These are phyloP conservation scores for Liolophura sinensis DNA, from an alignment of 1,140 invertebrate species.

Conservation along the genomic window DNA sequence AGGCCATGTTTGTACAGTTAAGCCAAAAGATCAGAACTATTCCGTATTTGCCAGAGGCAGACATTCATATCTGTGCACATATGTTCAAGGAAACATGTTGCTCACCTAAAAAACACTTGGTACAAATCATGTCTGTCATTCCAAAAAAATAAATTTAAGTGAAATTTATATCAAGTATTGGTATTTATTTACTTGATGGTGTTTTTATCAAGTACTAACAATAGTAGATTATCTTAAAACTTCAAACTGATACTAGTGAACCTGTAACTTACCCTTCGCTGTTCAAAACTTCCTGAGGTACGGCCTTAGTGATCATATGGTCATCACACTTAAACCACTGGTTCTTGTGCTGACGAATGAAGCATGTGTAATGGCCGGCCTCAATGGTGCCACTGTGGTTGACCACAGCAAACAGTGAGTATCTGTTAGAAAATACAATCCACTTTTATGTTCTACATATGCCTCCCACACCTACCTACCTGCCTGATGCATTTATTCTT, in stretches of 20 bases:
- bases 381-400: slow-evolving; percentile 93
- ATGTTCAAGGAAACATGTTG: no score
- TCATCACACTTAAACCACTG: slow-evolving; percentile 98
- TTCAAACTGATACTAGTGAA: not conserved
- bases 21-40: no score
- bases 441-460: not conserved
- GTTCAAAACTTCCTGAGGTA: slow-evolving; percentile 84
- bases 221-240: not conserved
- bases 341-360: slow-evolving; percentile 86
- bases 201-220: not conserved
- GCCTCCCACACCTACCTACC: no score
- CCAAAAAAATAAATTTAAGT: no score
- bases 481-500: no score
- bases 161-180: no score
- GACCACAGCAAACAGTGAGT: slow-evolving; percentile 94
- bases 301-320: slow-evolving; percentile 86
- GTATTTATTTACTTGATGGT: no score
- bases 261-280: slow-evolving; percentile 83
- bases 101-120: no score
- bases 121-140: no score
- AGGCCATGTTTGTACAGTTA: no score
- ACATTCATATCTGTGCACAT: no score
- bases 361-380: slow-evolving; percentile 94
- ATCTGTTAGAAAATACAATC: slow-evolving; percentile 62
- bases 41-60: no score